A percentile compares a stretch with the other conserved stretches of the same genome.
Evolutionary conservation across 2,797 vertebrate species (phyloP).

Genomic region (Pantherophis alleghaniensis): DNA sequence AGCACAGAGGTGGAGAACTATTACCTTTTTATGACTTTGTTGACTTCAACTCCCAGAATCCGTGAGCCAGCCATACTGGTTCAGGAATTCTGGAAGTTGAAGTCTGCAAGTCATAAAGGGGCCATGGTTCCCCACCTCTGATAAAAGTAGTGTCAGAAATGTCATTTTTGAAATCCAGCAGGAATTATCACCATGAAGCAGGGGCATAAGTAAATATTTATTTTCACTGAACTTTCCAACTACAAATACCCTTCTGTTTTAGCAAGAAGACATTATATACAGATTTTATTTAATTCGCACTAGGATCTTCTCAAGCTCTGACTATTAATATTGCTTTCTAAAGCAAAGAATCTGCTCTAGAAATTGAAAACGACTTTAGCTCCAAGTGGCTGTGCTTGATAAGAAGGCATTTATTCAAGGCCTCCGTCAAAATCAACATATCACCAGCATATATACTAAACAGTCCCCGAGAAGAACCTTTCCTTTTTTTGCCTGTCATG

Average conservation of each 20-base stretch:
- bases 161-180: not conserved
- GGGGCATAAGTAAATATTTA: not conserved
- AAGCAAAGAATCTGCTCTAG: not conserved
- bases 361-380: not conserved
- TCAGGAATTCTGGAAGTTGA: not conserved
- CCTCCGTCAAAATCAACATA: not conserved
- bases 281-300: not conserved
- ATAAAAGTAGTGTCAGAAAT: not conserved
- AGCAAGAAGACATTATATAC: not conserved
- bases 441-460: not conserved
- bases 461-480: slow-evolving; percentile 11
- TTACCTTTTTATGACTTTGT: not conserved
- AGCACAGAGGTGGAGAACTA: not conserved
- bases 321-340: not conserved
- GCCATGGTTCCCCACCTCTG: not conserved
- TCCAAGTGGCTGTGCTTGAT: not conserved
- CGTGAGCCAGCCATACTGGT: not conserved
- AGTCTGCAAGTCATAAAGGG: not conserved
- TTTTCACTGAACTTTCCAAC: not conserved
- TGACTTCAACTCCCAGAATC: not conserved
- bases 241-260: not conserved
- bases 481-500: not conserved
- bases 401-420: not conserved
- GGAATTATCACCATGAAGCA: not conserved
- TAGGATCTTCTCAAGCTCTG: not conserved